Percentiles rank a stretch among this genome's conserved stretches.
Evolutionary conservation across 2,113 vertebrate genomes (phyloP).

Genomic region (Heterochromis multidens): DNA sequence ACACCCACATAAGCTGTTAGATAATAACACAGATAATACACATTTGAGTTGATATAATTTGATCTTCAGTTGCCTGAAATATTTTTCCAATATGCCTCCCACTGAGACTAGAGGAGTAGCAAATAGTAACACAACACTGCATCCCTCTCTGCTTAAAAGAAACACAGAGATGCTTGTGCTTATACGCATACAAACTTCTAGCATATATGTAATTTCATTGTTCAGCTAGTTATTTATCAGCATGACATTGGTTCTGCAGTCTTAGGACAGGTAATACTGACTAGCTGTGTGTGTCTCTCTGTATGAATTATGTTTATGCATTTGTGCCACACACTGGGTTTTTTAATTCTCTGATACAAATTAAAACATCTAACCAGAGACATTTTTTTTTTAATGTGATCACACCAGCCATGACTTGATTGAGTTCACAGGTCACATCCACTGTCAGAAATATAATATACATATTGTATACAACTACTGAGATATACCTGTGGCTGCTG

Average conservation of each 20-base stretch:
- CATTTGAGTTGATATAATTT: slow-evolving; percentile 4
- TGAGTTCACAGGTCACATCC: background rate
- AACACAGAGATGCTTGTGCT: background rate
- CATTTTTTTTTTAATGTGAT: background rate
- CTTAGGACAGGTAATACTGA: slow-evolving; percentile 30
- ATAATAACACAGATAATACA: background rate
- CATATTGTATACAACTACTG: background rate
- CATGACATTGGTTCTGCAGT: slow-evolving; percentile 17
- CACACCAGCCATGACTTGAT: background rate
- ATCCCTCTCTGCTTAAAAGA: background rate
- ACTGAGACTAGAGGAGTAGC: background rate
- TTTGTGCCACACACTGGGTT: background rate
- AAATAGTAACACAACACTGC: background rate
- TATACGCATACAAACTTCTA: background rate
- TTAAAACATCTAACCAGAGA: background rate
- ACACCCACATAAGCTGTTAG: slow-evolving; percentile 11
- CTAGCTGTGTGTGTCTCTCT: background rate
- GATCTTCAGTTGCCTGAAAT: background rate
- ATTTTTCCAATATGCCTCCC: slow-evolving; percentile 2
- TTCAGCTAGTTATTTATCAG: background rate
- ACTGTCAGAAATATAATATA: background rate
- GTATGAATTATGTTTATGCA: background rate
- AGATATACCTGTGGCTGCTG: background rate
- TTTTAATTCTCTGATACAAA: background rate
- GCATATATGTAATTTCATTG: slow-evolving; percentile 8